These are phyloP conservation scores for Pterocles orientalis DNA, from an alignment of 2,113 vertebrate genomes.

Conservation along the genomic window DNA sequence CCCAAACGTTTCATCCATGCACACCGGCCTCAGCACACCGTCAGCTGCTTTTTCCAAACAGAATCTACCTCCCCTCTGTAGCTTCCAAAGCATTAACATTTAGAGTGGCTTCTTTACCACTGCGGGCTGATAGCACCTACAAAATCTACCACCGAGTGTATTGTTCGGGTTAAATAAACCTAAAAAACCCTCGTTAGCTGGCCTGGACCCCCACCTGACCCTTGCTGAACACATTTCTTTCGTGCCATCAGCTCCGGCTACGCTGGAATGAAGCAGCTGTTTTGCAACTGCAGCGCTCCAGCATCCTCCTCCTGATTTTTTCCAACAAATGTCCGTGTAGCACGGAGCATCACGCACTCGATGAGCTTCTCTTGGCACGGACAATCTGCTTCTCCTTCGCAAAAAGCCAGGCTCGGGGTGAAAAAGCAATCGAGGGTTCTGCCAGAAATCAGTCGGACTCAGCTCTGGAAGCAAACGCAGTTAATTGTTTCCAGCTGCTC, in stretches of 20 bases:
- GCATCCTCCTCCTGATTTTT: not conserved
- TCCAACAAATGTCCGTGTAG: not conserved
- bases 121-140: not conserved
- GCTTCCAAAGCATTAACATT: not conserved
- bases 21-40: rapidly evolving
- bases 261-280: not conserved
- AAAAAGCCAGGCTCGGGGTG: not conserved
- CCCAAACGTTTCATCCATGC: not conserved
- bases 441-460: not conserved
- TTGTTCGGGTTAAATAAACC: not conserved
- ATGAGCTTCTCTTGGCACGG: not conserved
- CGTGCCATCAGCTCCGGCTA: not conserved
- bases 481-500: not conserved
- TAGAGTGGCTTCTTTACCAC: not conserved
- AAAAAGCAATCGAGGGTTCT: not conserved
- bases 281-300: rapidly evolving
- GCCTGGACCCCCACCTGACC: not conserved
- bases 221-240: not conserved
- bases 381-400: not conserved
- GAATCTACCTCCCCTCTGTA: not conserved
- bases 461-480: not conserved
- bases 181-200: not conserved
- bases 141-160: not conserved
- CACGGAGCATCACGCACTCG: rapidly evolving
- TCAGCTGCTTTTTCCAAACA: not conserved